Percentiles rank a stretch among this genome's conserved stretches.
phyloP scores from a whole-genome alignment of 2,113 vertebrate genomes.

The Isichthys henryi region DNA sequence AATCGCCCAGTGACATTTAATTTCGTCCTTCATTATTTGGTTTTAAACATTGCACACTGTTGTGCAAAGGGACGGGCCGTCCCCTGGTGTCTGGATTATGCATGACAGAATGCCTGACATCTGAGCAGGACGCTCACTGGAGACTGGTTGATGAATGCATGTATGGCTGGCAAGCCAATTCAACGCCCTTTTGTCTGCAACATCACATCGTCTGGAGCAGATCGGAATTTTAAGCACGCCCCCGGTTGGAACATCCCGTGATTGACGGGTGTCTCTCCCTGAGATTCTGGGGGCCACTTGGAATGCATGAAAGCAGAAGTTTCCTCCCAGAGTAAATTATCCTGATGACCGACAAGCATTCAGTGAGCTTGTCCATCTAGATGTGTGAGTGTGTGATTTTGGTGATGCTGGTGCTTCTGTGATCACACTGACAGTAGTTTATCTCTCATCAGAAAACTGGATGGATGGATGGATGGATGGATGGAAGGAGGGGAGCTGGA shows the following conservation, averaged over 20 bases:
- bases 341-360: not conserved
- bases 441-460: not conserved
- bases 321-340: not conserved
- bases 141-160: constrained; percentile 32
- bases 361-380: not conserved
- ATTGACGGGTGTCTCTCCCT: constrained; percentile 29
- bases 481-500: not conserved
- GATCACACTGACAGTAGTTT: not conserved
- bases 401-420: not conserved
- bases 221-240: constrained; percentile 32
- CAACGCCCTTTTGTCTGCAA: constrained; percentile 20
- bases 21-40: constrained; percentile 19
- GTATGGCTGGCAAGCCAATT: constrained; percentile 27
- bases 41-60: constrained; percentile 18
- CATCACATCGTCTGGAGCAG: constrained; percentile 12
- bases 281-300: not conserved
- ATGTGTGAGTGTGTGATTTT: not conserved
- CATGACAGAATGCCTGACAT: constrained; percentile 24
- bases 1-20: constrained; percentile 21
- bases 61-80: constrained; percentile 7
- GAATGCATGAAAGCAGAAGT: not conserved
- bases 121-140: constrained; percentile 21
- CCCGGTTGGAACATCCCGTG: constrained; percentile 13
- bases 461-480: not conserved
- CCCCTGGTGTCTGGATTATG: constrained; percentile 22